Evolutionary conservation across 2,888 invertebrate species (phyloP).

Genomic region (Habrosyne pyritoides): DNA sequence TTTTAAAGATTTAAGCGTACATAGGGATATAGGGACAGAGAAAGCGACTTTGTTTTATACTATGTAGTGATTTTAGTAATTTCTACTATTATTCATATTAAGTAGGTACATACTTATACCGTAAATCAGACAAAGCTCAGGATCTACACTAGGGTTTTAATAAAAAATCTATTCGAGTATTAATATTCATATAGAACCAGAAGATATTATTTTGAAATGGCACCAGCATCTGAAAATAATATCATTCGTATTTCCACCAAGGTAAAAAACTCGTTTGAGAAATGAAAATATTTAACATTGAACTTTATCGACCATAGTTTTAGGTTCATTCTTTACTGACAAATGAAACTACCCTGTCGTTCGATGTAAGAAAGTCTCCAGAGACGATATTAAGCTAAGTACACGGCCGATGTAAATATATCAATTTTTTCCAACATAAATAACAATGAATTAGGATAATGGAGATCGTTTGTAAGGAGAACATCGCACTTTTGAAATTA

Average conservation of each 20-base stretch:
- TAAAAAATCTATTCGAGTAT: not conserved
- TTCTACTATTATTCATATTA: not conserved
- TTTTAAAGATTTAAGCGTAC: no score
- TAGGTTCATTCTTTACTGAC: not conserved
- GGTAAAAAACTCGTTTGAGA: not conserved
- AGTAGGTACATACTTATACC: no score
- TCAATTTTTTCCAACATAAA: not conserved
- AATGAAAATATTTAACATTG: not conserved
- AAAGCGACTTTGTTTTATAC: no score
- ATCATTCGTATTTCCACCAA: conserved; percentile 1
- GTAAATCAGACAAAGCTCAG: not conserved
- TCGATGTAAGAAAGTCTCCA: not conserved
- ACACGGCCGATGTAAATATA: not conserved
- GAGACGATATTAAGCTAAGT: not conserved
- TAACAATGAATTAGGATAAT: conserved; percentile 10
- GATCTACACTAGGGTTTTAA: not conserved
- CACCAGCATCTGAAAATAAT: not conserved
- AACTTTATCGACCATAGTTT: not conserved
- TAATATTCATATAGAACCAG: not conserved
- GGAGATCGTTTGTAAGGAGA: not conserved
- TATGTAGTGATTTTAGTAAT: not conserved
- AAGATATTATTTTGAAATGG: not conserved
- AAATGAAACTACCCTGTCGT: not conserved
- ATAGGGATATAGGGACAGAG: no score
- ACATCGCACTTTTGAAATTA: not conserved